Evolutionary conservation across 2,888 invertebrate species (phyloP), one percentile per base, ranked within the genome.

Genomic region (Malthinus flaveolus): DNA sequence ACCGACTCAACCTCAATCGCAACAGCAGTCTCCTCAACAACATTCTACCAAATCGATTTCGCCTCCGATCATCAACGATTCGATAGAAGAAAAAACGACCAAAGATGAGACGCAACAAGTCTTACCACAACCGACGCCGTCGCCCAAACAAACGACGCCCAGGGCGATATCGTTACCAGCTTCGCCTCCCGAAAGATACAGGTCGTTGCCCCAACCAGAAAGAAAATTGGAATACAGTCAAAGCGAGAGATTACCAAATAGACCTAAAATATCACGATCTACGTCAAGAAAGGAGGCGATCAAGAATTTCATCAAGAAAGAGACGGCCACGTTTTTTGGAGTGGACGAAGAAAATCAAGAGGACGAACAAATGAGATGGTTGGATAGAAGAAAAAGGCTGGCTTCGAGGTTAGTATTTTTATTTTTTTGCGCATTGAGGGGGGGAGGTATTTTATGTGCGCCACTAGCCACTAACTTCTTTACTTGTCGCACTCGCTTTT

Each of bases 261-360:
- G 74, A 45, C 79, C 79, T 55, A 67, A 75, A 65, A 67, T 80
- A 68, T 71, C 75, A 63, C 66, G 81, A 54, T 75, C 80, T 55
- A 61, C 75, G 61, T 76, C 82, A 63, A 73, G 75, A 59, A 79
- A 78, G 62, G 80, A 83, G 71, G 73, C 78, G 71, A 71, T 83
- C 68, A 78, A 81, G 76, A 77, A 88, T 73, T 90, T 88, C 77
- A 86, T 93, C 73, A 90, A 87, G 75, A 84, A 87, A 67, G 91
- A 91, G 76, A 90, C 92, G 56, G 90, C 90, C 55, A 89, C 87
- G 68, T 93, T 93, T 80, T 93, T 94, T 76, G 93, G 93, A 12
- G 88, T 94, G 56, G 89, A 90, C 72, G 89, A 89, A 71, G 88
- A 88, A 68, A 86, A 86, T 68, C 90, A 91, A 75, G 84, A 85